Base-by-base conservation (phyloP, 2,797 vertebrate species). In the Catamblyrhynchus diadema region DNA sequence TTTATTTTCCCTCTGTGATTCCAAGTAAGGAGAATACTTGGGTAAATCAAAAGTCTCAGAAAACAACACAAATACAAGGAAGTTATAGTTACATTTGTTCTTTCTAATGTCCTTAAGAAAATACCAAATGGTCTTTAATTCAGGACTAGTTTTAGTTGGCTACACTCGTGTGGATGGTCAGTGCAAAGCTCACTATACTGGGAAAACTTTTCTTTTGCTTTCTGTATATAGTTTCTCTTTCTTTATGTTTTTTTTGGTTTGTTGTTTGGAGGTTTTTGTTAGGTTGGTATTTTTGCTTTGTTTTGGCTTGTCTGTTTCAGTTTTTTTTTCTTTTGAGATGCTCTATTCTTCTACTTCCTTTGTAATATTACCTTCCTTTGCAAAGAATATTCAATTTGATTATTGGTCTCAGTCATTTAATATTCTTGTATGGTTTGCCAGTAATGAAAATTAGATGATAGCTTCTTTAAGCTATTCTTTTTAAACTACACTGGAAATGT, bases 1-100 rank as follows among this genome's bases (percentile, higher is more conserved):
- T 27, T 10, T 24, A 23, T 64, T 25, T 2, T 0, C 1, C 8
- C 2, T 39, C 9, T 57, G 7, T 53, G 23, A 69, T 65, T 81
- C 24, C 37, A 51, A 69, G 41, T 24, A 57, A 39, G 22, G 18
- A 65, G 51, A 84, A 35, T 17, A 25, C 8, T 20, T 7, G 4
- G 17, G 20, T 57, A 70, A 73, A 86, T 27, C 14, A 51, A 23
- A 81, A 47, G 18, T 57, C 37, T 18, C 39, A 78, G 32, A 28
- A 30, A 84, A 81, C 11, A 69, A 37, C 27, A 78, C 17, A 81
- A 56, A 51, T 44, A 8, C 18, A 65, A 56, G 22, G 65, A 83
- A 61, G 33, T n/a, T 70, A 3, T 12, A 47, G 17, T 53, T 80
- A 19, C 5, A 20, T 48, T 8, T 56, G 21, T 50, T 81, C 14